These are phyloP conservation scores for Ramphastos sulfuratus DNA, from an alignment of 2,113 vertebrate genomes.

Conservation along the genomic window DNA sequence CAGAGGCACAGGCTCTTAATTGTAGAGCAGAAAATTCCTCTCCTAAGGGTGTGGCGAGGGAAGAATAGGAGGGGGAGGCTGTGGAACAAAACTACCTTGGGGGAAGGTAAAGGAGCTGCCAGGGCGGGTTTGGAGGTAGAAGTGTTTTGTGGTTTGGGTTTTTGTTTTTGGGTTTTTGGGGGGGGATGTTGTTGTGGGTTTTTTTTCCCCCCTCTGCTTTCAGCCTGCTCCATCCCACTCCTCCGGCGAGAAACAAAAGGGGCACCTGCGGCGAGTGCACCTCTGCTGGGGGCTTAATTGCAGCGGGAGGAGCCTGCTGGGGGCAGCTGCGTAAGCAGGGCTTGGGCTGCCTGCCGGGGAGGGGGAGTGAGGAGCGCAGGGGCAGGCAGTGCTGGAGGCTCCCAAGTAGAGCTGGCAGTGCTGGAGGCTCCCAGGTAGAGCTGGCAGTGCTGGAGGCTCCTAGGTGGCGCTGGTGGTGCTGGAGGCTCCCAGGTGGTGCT, in stretches of 20 bases:
- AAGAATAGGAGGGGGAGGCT: not conserved
- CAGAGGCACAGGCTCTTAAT: not conserved
- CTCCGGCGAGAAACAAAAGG: not conserved
- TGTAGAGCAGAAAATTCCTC: slow-evolving; percentile 18
- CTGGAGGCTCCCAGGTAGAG: not conserved
- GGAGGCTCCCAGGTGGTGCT: too few relatives aligned
- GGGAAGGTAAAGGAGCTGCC: not conserved
- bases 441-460: not conserved
- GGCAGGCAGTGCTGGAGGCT: not conserved
- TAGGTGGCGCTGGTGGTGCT: too few relatives aligned
- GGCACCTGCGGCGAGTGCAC: accelerated
- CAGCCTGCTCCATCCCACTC: not conserved
- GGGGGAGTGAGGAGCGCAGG: not conserved
- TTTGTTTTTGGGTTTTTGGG: too few relatives aligned
- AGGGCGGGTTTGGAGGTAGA: not conserved
- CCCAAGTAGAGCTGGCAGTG: not conserved
- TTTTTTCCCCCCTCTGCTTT: not conserved
- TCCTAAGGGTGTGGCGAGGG: accelerated
- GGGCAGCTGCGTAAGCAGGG: not conserved
- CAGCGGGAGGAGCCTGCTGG: not conserved
- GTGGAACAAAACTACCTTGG: not conserved
- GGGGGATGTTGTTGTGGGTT: too few relatives aligned
- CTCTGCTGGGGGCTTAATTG: not conserved
- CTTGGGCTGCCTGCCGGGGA: not conserved
- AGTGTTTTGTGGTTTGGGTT: not conserved